Percentiles rank a stretch among this genome's conserved stretches.
These are phyloP conservation scores for Ageneiosus marmoratus DNA, from an alignment of 2,113 vertebrate genomes.

Conservation along the genomic window DNA sequence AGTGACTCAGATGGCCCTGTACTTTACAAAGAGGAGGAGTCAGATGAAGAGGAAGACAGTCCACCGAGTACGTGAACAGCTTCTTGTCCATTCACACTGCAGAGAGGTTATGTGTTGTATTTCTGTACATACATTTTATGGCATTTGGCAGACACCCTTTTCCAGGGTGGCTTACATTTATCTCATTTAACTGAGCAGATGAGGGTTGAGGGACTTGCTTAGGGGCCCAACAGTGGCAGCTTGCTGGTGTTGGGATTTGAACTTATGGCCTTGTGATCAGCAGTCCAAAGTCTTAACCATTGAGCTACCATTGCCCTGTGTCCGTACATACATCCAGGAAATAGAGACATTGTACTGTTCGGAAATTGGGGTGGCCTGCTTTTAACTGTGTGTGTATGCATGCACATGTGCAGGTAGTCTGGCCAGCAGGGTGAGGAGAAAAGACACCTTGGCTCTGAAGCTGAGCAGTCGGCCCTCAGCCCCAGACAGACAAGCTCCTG, in stretches of 20 bases:
- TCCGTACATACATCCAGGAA: neutral
- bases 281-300: too few relatives aligned
- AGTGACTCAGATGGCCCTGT: slow-evolving; percentile 93
- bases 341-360: too few relatives aligned
- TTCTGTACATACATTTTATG: neutral
- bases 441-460: slow-evolving; percentile 95
- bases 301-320: too few relatives aligned
- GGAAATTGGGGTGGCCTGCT: neutral
- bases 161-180: too few relatives aligned
- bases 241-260: too few relatives aligned
- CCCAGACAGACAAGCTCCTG: slow-evolving; percentile 70
- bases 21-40: slow-evolving; percentile 85
- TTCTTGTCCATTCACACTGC: neutral
- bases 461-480: slow-evolving; percentile 79
- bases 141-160: too few relatives aligned
- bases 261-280: too few relatives aligned
- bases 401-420: slow-evolving; percentile 75
- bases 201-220: too few relatives aligned
- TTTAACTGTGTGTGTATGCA: neutral
- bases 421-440: slow-evolving; percentile 93
- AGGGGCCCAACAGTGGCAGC: too few relatives aligned
- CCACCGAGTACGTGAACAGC: slow-evolving; percentile 65
- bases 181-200: too few relatives aligned
- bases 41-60: slow-evolving; percentile 85
- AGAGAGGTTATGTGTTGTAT: neutral